These are phyloP conservation scores for Lypha dubia DNA, from an alignment of 2,888 invertebrate species.

Conservation along the genomic window DNA sequence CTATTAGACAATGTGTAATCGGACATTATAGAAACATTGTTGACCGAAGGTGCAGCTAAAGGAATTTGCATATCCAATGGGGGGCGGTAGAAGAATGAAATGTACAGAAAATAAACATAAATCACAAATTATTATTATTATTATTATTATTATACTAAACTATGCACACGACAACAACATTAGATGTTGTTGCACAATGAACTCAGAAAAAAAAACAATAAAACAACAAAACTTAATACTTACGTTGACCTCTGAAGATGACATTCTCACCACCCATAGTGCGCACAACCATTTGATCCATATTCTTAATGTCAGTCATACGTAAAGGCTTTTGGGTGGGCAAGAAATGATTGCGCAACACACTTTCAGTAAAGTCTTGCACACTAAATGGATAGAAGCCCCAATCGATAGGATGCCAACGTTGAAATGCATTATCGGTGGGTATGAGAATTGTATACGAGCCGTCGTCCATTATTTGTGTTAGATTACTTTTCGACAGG, in stretches of 20 bases:
- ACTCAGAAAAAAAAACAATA: background rate
- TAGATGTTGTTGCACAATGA: too few relatives aligned
- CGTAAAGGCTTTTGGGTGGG: conserved; percentile 84
- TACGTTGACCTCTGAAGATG: conserved; percentile 85
- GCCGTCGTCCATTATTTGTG: conserved; percentile 84
- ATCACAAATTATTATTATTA: conserved; percentile 42
- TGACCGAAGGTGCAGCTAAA: conserved; percentile 85
- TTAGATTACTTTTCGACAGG: conserved; percentile 86
- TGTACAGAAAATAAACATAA: conserved; percentile 53
- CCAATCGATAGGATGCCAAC: conserved; percentile 89
- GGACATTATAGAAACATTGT: conserved; percentile 86
- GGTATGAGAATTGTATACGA: conserved; percentile 87
- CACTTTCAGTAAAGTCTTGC: conserved; percentile 86
- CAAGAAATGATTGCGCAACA: conserved; percentile 86
- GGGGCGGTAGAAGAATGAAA: conserved; percentile 3
- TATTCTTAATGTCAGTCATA: conserved; percentile 84
- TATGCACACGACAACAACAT: background rate
- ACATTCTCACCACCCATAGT: conserved; percentile 86
- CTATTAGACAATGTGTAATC: conserved; percentile 86
- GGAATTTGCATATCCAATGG: conserved; percentile 29
- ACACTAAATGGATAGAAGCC: conserved; percentile 88
- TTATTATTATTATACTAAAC: too few relatives aligned
- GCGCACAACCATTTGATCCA: conserved; percentile 84
- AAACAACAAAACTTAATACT: conserved; percentile 77
- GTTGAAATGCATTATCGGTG: conserved; percentile 87